Base-by-base conservation (phyloP, 2,113 vertebrate species). In the Tachysurus fulvidraco region DNA sequence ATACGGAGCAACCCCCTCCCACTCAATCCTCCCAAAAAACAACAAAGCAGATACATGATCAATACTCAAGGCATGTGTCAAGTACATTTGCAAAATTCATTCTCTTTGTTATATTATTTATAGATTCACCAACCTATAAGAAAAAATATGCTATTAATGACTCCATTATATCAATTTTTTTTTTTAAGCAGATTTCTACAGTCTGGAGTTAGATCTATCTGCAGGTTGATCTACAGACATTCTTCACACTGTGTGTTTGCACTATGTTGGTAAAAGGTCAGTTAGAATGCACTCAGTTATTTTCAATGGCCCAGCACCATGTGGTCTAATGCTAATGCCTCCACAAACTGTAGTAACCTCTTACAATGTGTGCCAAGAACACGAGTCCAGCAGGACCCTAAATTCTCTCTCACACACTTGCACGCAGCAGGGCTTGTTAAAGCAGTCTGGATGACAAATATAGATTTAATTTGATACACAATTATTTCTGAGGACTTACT, bases 21-120 rank as follows among this genome's bases (percentile, higher is more conserved):
- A 73, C 54, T 55, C n/a, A 81, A 50, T 83, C 13, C 52, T 46
- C 30, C 65, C 28, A 89, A 46, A 83, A 80, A 78, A 83, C 67
- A 84, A 89, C 54, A 74, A 89, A 88, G 77, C 46, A 50, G 28
- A 83, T 69, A 50, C 41, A 57, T 65, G 83, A 90, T 87, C 85
- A 91, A 89, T 84, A 85, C 67, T 69, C 76, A 82, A 67, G 11
- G 52, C 71, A 55, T 82, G 52, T 5, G 41, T 83, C n/a, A 62
- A 36, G 79, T 36, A 74, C 52, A 76, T 83, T 14, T 30, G 41
- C 71, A 65, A 25, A 17, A 60, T 54, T 81, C 10, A 79, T n/a
- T 81, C 25, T 69, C 17, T 83, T 85, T 82, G 59, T 80, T 81
- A 21, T 36, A 81, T 83, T 83, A 81, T 81, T 89, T 81, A 86